Evolutionary conservation across 2,888 invertebrate genomes (phyloP).

Genomic region (Imbricaverruca yamaguchii): DNA sequence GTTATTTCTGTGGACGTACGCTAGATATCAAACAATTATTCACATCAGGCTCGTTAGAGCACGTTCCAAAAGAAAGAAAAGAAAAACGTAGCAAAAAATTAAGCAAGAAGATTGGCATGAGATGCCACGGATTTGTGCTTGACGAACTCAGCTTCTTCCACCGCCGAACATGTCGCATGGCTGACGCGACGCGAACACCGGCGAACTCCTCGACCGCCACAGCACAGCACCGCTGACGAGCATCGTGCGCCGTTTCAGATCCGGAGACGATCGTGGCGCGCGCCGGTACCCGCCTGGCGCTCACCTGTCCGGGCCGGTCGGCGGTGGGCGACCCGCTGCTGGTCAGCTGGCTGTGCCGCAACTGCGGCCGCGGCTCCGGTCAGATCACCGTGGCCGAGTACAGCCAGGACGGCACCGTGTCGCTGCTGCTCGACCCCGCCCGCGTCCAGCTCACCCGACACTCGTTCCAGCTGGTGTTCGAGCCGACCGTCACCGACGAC

Average conservation of each 20-base stretch:
- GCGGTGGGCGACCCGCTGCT: not conserved
- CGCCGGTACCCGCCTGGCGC: not conserved
- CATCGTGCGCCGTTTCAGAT: not conserved
- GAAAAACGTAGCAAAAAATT: too few relatives aligned
- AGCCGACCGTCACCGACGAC: not conserved
- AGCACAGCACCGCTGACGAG: too few relatives aligned
- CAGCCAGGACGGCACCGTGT: slow-evolving; percentile 20
- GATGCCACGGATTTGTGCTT: too few relatives aligned
- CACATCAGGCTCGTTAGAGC: too few relatives aligned
- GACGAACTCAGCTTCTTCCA: too few relatives aligned
- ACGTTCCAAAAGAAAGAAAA: too few relatives aligned
- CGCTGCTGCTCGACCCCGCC: not conserved
- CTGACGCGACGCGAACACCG: too few relatives aligned
- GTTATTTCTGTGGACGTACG: too few relatives aligned
- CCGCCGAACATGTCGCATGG: too few relatives aligned
- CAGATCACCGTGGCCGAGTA: not conserved
- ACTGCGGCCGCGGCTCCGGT: slow-evolving; percentile 4
- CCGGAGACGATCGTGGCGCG: slow-evolving; percentile 15
- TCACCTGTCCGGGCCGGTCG: not conserved
- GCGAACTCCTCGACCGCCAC: too few relatives aligned
- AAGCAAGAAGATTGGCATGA: too few relatives aligned
- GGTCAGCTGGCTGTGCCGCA: not conserved
- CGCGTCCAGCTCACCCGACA: not conserved
- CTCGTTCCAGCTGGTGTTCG: slow-evolving; percentile 9
- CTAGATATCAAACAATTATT: too few relatives aligned